Evolutionary conservation across 2,888 invertebrate genomes (phyloP), one percentile per base, ranked within the genome.

Genomic region (Nebria brevicollis): DNA sequence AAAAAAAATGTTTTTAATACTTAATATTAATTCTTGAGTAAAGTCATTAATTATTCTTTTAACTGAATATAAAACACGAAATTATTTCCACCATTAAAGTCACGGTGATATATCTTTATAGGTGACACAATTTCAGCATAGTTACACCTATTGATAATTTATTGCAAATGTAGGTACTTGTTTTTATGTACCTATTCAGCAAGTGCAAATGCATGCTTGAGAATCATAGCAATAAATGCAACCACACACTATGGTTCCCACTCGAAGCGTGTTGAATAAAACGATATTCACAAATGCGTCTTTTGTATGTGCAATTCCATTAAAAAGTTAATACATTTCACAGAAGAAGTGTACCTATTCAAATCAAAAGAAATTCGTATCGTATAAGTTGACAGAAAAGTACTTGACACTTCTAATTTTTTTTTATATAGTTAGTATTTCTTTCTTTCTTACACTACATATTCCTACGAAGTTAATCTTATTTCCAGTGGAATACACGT

Each of bases 271-370:
- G 54, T 54, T 54, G 54, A 54, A 54, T 6, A 54, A 54, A 54
- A 54, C 54, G 54, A 54, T 54, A 3, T 54, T 13, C 54, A 54
- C 54, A 54, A 54, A 54, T 54, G 54, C 13, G 54, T 54, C 54
- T 54, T 54, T 54, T 54, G 54, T 54, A 11, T 54, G 54, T 54
- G 54, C 8, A 54, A 54, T 54, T 54, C 54, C 54, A 54, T 54
- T 54, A 54, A 54, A 54, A 54, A 54, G 54, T 54, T 54, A 54
- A 54, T 54, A 54, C 54, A 54, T 54, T 54, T 54, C 54, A 54
- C 54, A 54, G 54, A 11, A 13, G 7, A 54, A 54, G 8, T 54
- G 13, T 54, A 54, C 54, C 54, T 54, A 54, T 54, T 54, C 54
- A 54, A 54, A 54, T 54, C 54, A 54, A 54, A 54, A 54, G 54